Evolutionary conservation across 1,140 invertebrate species (phyloP), one percentile per base, ranked within the genome.

Genomic region (Medauroidea extradentata): DNA sequence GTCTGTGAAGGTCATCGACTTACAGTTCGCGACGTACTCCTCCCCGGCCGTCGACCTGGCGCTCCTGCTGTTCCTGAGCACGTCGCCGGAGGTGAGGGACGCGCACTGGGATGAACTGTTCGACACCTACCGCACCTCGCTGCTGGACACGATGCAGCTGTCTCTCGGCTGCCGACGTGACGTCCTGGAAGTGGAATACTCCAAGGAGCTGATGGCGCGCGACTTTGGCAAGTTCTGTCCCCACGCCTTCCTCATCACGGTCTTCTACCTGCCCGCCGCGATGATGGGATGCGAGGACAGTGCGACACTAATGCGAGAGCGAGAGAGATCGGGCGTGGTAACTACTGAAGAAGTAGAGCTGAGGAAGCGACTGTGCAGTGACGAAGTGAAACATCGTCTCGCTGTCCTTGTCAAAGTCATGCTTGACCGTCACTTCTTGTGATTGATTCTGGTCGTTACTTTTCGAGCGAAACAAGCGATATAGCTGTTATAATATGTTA

Each of bases 31-130:
- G 0, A 55, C 51, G 16, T 76, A 76, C 52, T 59, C 67, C 0
- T 72, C 72, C n/a, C 76, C 75, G 0, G 61, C 68, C 0, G 55
- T 74, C 3, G 78, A 81, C 38, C 24, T 79, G 2, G 68, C 72
- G 0, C 72, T 75, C 16, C 75, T 74, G 11, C 24, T 79, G 1
- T 76, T 69, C 57, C 50, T 78, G 9, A 70, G 68, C 46, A 71
- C 70, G 2, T 59, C 66, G 2, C 59, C 41, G 0, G 62, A 72
- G 0, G 68, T 80, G 0, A 59, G 76, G 1, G 71, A 75, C 0
- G 34, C 1, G 7, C n/a, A 76, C 7, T 69, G 67, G n/a, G 69
- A 77, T 7, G 57, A 58, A 0, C 14, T 83, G 0, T 59, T 81
- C 1, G 54, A 71, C 2, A 78, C 78, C 14, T 80, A 79, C 56